Conservation (phyloP, 2,113 vertebrate genomes). For the Hemichromis elongatus region DNA sequence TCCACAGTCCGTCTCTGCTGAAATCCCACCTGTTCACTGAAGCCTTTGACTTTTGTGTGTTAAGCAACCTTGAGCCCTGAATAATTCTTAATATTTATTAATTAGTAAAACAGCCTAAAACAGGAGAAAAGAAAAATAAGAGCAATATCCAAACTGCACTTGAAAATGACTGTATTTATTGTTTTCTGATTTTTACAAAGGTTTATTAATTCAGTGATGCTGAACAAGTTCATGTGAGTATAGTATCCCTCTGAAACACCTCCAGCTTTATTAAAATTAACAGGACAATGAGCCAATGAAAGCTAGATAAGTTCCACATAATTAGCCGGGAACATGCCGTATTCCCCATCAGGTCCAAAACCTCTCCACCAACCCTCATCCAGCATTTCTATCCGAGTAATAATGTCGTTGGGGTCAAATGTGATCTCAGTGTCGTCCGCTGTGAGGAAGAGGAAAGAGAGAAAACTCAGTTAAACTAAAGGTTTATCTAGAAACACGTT, state of each 20-base stretch:
- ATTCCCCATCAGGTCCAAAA: slow-evolving; percentile 77
- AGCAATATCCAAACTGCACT: not conserved
- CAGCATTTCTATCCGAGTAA: slow-evolving; percentile 86
- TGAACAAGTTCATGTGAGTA: not conserved
- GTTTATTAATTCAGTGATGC: not conserved
- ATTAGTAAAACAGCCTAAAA: not conserved
- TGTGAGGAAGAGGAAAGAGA: slow-evolving; percentile 40
- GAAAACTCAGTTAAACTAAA: not conserved
- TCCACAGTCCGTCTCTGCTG: not conserved
- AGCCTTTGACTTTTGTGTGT: not conserved
- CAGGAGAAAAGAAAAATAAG: not conserved
- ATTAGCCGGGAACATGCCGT: slow-evolving; percentile 92
- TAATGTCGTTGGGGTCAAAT: slow-evolving; percentile 89
- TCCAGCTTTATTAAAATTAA: not conserved
- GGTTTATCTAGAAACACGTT: not conserved
- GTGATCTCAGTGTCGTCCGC: slow-evolving; percentile 88
- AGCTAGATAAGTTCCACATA: slow-evolving; percentile 77
- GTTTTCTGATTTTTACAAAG: not conserved
- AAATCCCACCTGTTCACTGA: not conserved
- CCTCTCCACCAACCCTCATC: slow-evolving; percentile 96
- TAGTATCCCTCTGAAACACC: not conserved
- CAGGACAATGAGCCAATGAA: not conserved
- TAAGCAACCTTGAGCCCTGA: not conserved
- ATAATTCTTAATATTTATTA: not conserved
- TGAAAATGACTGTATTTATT: not conserved